Evolutionary conservation across 2,113 vertebrate species (phyloP), one percentile per base, ranked within the genome.

Genomic region (Microcebus ravelobensis): DNA sequence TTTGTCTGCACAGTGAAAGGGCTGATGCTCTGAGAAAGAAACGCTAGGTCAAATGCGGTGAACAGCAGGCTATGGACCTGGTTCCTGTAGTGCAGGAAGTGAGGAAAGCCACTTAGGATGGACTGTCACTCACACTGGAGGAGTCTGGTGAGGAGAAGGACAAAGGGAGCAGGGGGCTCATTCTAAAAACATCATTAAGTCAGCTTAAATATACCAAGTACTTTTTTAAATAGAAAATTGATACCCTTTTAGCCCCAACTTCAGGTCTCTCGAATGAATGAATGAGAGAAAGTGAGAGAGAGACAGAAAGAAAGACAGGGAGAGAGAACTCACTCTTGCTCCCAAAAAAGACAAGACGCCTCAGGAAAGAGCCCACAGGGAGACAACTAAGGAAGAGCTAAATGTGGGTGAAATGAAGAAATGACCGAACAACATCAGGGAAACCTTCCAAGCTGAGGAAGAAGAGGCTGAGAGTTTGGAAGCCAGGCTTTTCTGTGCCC

Each of bases 51-150:
- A 50, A 76, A 67, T 5, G 31, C 8, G 8, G 27, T 68, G 73
- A 87, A 45, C 0, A 18, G 59, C 63, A 91, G 80, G 23, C 48
- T 9, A 27, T 3, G 45, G 71, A 79, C 63, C 5, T 5, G 52
- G 45, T n/a, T 91, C 79, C 85, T 50, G 5, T 0, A 0, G 5
- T 50, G 5, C 0, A 0, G 5, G 21, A 63, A 79, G 27, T n/a
- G 12, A 92, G 85, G 85, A 52, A 88, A 88, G 55, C 65, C 31
- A 27, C 17, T 31, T 15, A 21, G 63, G 63, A 86, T 71, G 55
- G 73, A 50, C 6, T 73, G 6, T 23, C 42, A 20, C 25, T 55
- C 67, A 88, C 39, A 36, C 8, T 2, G 25, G 55, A 94, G 45
- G 74, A 67, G 34, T 68, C 52, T 81, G 27, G 18, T 4, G 20